Percentiles rank a stretch among this genome's conserved stretches.
These are phyloP conservation scores for Leucozona laternaria DNA, from an alignment of 2,888 invertebrate species.

Conservation along the genomic window DNA sequence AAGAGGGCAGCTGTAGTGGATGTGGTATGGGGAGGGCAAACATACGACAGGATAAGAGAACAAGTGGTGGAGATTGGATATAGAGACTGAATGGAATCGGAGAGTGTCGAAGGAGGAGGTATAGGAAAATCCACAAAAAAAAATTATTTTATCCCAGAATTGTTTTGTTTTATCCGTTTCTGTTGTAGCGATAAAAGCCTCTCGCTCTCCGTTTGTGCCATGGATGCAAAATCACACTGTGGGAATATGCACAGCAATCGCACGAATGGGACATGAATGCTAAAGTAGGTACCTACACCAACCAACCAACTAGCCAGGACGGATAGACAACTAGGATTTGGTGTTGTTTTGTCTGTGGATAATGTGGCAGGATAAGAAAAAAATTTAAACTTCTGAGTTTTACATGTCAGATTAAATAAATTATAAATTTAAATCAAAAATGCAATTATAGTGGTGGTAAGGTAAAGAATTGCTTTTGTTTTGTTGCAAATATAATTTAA, in stretches of 20 bases:
- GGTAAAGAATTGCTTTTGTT: neutral
- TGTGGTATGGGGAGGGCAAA: neutral
- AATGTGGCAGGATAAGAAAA: conserved; percentile 67
- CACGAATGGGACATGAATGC: conserved; percentile 74
- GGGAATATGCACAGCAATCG: conserved; percentile 74
- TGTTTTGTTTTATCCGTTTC: conserved; percentile 76
- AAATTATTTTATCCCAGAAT: conserved; percentile 72
- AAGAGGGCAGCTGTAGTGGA: neutral
- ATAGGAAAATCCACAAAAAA: conserved; percentile 11
- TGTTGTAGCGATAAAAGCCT: conserved; percentile 74
- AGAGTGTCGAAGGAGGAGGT: neutral
- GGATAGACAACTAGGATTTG: conserved; percentile 42
- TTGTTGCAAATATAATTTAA: neutral
- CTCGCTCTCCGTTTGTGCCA: conserved; percentile 30
- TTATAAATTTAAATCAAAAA: neutral
- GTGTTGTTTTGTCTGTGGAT: conserved; percentile 68
- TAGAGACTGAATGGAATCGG: neutral
- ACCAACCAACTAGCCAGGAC: conserved; percentile 36
- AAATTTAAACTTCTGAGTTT: conserved; percentile 4
- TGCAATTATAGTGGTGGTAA: neutral
- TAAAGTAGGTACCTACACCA: conserved; percentile 61
- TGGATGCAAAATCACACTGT: conserved; percentile 65
- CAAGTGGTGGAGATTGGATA: conserved; percentile 4
- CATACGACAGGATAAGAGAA: conserved; percentile 32
- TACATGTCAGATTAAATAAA: conserved; percentile 14